Conservation (phyloP, 1,140 invertebrate species). For the Leptinotarsa texana region DNA sequence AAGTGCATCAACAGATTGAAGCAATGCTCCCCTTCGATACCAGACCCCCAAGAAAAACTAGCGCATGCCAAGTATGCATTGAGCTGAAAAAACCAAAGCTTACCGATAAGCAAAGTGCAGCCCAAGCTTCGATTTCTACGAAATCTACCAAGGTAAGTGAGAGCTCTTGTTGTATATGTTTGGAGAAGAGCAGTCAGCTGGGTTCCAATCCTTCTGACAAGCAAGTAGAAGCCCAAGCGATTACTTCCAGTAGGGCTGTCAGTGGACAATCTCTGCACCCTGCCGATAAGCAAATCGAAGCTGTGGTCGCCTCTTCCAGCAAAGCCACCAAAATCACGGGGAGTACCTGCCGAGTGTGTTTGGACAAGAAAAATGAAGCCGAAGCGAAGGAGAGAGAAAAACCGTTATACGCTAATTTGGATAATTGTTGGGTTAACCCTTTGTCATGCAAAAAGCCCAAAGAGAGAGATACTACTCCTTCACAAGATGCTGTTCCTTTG, state of each 20-base stretch:
- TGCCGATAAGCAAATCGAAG: background rate
- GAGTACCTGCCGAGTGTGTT: background rate
- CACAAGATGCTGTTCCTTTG: background rate
- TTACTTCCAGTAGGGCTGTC: background rate
- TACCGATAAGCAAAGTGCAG: background rate
- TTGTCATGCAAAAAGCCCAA: background rate
- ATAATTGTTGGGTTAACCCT: background rate
- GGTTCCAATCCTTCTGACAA: background rate
- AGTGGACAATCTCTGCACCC: background rate
- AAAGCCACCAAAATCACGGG: background rate
- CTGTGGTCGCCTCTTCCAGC: background rate
- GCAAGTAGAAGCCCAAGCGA: background rate
- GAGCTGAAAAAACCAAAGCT: background rate
- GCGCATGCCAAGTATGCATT: background rate
- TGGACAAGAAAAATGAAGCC: background rate
- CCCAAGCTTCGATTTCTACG: background rate
- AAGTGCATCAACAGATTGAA: too few relatives aligned
- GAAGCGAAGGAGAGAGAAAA: background rate
- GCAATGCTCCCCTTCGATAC: too few relatives aligned
- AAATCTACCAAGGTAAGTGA: background rate
- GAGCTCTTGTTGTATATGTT: background rate
- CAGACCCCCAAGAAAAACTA: too few relatives aligned
- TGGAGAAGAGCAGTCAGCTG: background rate
- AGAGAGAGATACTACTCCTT: background rate
- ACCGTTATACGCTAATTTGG: background rate